Conservation (phyloP, 2,113 vertebrate genomes). For the Microcebus ravelobensis region DNA sequence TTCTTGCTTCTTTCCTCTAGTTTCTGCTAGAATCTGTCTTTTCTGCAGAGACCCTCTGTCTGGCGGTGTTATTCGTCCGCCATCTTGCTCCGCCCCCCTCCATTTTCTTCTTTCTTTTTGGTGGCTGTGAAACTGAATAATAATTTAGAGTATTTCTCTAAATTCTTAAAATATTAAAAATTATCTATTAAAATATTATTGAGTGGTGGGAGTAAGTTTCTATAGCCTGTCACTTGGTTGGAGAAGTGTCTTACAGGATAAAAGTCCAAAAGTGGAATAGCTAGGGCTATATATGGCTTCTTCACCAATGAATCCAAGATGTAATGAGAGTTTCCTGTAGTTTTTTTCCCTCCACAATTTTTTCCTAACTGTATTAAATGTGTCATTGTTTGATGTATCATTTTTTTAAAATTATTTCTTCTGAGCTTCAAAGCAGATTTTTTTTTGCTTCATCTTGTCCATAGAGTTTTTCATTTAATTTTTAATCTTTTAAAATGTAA, state of each 20-base stretch:
- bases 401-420: conserved; percentile 17
- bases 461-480: not conserved
- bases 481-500: not conserved
- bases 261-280: not conserved
- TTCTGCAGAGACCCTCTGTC: too few species aligned
- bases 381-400: not conserved
- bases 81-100: too few species aligned
- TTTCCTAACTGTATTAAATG: not conserved
- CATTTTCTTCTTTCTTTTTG: conserved; percentile 10
- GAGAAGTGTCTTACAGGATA: not conserved
- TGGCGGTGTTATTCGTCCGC: too few species aligned
- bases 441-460: not conserved
- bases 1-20: too few species aligned
- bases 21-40: too few species aligned
- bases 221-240: not conserved
- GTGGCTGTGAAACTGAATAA: not conserved
- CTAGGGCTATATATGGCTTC: not conserved
- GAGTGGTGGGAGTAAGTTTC: not conserved
- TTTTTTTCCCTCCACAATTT: not conserved
- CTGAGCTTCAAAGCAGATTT: not conserved
- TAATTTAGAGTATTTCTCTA: not conserved
- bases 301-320: not conserved
- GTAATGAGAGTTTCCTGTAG: not conserved
- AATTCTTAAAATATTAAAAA: too few species aligned
- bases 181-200: not conserved